Evolutionary conservation across 2,888 invertebrate genomes (phyloP), one percentile per base, ranked within the genome.

Genomic region (Calephelis perditalis): DNA sequence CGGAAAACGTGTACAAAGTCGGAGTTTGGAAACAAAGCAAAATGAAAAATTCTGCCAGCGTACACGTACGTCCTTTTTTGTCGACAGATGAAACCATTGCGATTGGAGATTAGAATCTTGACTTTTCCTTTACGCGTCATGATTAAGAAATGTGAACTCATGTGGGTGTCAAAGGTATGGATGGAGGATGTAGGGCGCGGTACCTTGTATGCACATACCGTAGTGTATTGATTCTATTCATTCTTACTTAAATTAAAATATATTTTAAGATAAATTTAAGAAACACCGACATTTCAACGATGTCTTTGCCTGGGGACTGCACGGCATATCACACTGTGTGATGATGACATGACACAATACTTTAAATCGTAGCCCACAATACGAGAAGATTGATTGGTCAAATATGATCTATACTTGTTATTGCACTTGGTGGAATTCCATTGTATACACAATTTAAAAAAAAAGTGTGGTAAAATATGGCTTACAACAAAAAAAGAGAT

Each of bases 141-240:
- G 67, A 67, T 67, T 67, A 66, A 65, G 66, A 67, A 66, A 67
- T 63, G 66, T 60, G 66, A 67, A 59, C 59, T 49, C 58, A 40
- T 52, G 47, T 47, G 63, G 65, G 59, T 63, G 65, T 63, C 65
- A 66, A 65, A 67, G 63, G 64, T 61, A 26, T 26, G 26, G 26
- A 26, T 26, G 26, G 26, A 26, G 63, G 62, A 64, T 52, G 49
- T 58, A 58, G 56, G 43, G 59, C 46, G 35, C 35, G 57, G 60
- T 59, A 57, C 63, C 56, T 62, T 64, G 26, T 26, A 64, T 62
- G 8, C 40, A 64, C 61, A 58, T 59, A 60, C 57, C 63, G 44
- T 57, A 56, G 36, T 35, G 46, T 54, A 15, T 52, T 61, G 44
- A 59, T 60, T 63, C 46, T 26, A 55, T 45, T 11, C 56, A 49